Evolutionary conservation across 2,113 vertebrate genomes (phyloP).

Genomic region (Beaufortia kweichowensis): DNA sequence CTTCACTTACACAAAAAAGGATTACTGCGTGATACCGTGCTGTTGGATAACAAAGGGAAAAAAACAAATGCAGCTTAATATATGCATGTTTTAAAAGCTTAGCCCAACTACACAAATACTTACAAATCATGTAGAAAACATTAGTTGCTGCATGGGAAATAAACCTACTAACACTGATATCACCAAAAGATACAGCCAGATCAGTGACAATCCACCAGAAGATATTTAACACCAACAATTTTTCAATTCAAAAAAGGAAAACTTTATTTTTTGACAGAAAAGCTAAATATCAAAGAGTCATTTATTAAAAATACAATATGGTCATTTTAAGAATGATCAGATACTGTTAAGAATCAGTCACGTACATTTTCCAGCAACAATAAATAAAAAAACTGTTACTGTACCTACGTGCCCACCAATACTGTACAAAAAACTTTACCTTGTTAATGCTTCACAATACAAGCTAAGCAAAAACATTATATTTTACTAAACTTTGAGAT

Average conservation of each 20-base stretch:
- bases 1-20: background rate
- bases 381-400: no score
- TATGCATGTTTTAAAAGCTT: conserved; percentile 9
- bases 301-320: background rate
- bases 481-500: no score
- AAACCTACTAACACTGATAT: no score
- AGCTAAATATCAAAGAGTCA: conserved; percentile 5
- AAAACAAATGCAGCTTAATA: conserved; percentile 1
- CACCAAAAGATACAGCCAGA: background rate
- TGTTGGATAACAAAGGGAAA: conserved; percentile 34
- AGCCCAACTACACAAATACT: background rate
- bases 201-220: no score
- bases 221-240: no score
- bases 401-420: no score
- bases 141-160: no score
- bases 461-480: no score
- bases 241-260: no score
- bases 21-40: background rate
- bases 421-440: no score
- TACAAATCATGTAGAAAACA: background rate
- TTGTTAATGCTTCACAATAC: no score
- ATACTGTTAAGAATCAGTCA: background rate
- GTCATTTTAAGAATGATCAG: background rate
- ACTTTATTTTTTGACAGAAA: background rate
- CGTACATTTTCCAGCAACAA: no score